phyloP scores from a whole-genome alignment of 2,888 invertebrate genomes.

The Brachyopa scutellaris region DNA sequence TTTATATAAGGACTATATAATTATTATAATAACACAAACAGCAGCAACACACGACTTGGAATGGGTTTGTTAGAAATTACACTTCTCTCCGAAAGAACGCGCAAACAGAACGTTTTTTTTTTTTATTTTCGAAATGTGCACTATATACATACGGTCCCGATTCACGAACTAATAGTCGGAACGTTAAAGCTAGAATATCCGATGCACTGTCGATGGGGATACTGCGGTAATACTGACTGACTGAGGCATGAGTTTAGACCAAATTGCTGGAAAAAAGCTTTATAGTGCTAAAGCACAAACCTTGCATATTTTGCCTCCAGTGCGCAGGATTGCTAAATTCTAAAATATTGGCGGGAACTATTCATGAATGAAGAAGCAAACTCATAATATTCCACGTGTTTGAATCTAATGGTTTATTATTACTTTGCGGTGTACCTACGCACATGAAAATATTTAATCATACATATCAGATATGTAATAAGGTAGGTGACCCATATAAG shows the following conservation, averaged over 20 bases:
- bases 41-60: not conserved
- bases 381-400: too few species aligned
- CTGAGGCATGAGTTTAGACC: constrained; percentile 37
- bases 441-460: too few species aligned
- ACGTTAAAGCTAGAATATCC: constrained; percentile 9
- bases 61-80: constrained; percentile 12
- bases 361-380: too few species aligned
- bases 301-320: too few species aligned
- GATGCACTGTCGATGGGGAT: constrained; percentile 27
- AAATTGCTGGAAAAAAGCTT: constrained; percentile 50
- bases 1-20: not conserved
- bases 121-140: not conserved
- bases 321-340: too few species aligned
- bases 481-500: too few species aligned
- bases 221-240: constrained; percentile 50
- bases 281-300: constrained; percentile 51
- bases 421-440: too few species aligned
- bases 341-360: too few species aligned
- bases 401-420: too few species aligned
- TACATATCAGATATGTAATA: too few species aligned
- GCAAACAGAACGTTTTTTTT: not conserved
- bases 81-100: constrained; percentile 2
- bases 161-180: constrained; percentile 16
- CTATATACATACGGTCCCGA: not conserved
- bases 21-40: not conserved